Base-by-base conservation (phyloP, 2,888 invertebrate genomes). In the Aplocera efformata region DNA sequence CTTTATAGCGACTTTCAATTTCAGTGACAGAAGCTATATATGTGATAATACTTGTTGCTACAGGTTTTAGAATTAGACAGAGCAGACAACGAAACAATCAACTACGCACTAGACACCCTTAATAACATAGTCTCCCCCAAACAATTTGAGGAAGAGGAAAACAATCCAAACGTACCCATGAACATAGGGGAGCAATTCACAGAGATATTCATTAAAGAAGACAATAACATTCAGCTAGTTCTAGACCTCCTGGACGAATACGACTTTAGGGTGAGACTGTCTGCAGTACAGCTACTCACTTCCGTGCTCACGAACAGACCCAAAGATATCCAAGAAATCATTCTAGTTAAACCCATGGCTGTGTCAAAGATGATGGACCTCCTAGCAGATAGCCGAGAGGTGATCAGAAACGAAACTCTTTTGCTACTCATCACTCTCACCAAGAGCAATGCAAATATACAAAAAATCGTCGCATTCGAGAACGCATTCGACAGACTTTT, bases 391-490 rank as follows among this genome's bases (percentile, higher is more conserved):
- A 95, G 94, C 38, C 90, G 99, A 56, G 99, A 99, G 89, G 96
- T 99, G 0, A 95, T 99, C 42, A 88, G 99, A 48, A 99, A 99
- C 73, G 98, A 98, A 85, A 96, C 97, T 0, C 82, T 99, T 6
- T 80, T 99, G 3, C 85, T 99, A 31, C 89, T 99, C 0, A 96
- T 96, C 50, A 96, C 97, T 64, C 81, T 99, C 58, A 98, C 98
- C 0, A 95, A 89, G 63, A 94, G 95, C 7, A 98, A 99, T 84
- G 96, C 98, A 0, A 98, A 98, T 75, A 97, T 99, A 62, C 98
- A 99, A 77, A 99, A 99, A 85, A 98, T 99, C 63, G 98, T 99
- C 0, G 98, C 99, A 0, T 99, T 99, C 76, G 99, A 99, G 78
- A 99, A 98, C 82, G 98, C 98, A 0, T 99, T 99, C 71, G 98